Conservation (phyloP, 2,888 invertebrate species). For the Timandra comae region DNA sequence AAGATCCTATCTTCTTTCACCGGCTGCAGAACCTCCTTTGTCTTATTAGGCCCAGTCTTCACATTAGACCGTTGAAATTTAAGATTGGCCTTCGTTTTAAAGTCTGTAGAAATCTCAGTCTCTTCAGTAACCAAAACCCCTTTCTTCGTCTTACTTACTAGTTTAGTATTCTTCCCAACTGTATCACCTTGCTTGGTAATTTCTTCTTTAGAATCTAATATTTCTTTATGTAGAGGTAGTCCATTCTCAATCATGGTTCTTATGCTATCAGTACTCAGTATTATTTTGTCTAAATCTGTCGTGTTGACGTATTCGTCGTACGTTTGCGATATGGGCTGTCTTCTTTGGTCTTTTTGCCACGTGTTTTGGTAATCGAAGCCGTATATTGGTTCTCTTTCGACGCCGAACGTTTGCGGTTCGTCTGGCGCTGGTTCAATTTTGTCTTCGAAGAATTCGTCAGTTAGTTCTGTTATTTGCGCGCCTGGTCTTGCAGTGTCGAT, state of each 20-base stretch:
- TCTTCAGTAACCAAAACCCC: constrained; percentile 67
- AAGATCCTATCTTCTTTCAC: constrained; percentile 55
- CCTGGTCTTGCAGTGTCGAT: constrained; percentile 59
- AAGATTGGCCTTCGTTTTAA: constrained; percentile 54
- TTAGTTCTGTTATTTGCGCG: constrained; percentile 71
- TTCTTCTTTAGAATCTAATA: constrained; percentile 59
- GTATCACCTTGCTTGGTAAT: constrained; percentile 56
- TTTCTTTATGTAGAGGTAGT: constrained; percentile 53
- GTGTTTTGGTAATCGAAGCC: constrained; percentile 53
- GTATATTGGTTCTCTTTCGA: constrained; percentile 58
- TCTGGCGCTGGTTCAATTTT: constrained; percentile 64
- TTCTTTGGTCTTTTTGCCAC: constrained; percentile 73
- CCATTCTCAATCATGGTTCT: constrained; percentile 63
- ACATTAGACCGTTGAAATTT: constrained; percentile 64
- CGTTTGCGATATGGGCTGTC: constrained; percentile 64
- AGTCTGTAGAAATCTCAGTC: constrained; percentile 63
- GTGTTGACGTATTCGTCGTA: constrained; percentile 58
- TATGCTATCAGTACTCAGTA: constrained; percentile 56
- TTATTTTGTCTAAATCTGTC: constrained; percentile 59
- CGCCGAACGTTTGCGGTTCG: constrained; percentile 45
- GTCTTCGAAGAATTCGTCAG: constrained; percentile 66
- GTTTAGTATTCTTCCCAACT: constrained; percentile 59
- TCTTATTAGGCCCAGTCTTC: constrained; percentile 56
- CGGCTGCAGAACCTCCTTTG: constrained; percentile 56
- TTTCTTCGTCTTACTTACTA: constrained; percentile 57